These are phyloP conservation scores for Rhea pennata DNA, from an alignment of 2,113 vertebrate genomes.

Conservation along the genomic window DNA sequence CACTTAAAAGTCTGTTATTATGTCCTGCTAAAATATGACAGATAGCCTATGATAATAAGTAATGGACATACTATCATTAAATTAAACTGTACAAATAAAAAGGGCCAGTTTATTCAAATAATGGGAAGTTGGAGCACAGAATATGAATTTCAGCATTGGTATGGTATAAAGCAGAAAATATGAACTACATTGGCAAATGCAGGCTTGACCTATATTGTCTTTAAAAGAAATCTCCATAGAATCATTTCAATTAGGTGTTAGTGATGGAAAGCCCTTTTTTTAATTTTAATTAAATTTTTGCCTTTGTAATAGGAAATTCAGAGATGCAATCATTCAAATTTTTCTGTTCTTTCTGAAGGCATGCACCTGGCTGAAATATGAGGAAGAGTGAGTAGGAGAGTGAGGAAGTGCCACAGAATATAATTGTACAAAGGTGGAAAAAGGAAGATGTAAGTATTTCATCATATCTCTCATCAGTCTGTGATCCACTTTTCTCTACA, in stretches of 20 bases:
- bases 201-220: slow-evolving; percentile 26
- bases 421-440: neutral
- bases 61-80: slow-evolving; percentile 14
- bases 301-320: neutral
- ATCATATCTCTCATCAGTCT: neutral
- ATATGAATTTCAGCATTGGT: neutral
- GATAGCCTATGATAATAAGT: slow-evolving; percentile 13
- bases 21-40: slow-evolving; percentile 39
- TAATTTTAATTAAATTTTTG: neutral
- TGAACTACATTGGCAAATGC: neutral
- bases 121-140: neutral
- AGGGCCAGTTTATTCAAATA: neutral
- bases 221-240: slow-evolving; percentile 9
- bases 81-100: slow-evolving; percentile 20
- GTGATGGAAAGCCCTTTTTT: neutral
- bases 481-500: neutral
- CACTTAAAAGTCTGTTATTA: slow-evolving; percentile 21
- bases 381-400: neutral
- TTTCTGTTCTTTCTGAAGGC: neutral
- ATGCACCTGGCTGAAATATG: neutral
- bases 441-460: neutral
- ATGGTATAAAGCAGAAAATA: neutral
- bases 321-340: neutral
- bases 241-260: slow-evolving; percentile 20
- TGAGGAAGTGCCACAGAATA: neutral